Conservation (phyloP, 35 echinoderm and acorn worm genomes). For the Lytechinus variegatus region DNA sequence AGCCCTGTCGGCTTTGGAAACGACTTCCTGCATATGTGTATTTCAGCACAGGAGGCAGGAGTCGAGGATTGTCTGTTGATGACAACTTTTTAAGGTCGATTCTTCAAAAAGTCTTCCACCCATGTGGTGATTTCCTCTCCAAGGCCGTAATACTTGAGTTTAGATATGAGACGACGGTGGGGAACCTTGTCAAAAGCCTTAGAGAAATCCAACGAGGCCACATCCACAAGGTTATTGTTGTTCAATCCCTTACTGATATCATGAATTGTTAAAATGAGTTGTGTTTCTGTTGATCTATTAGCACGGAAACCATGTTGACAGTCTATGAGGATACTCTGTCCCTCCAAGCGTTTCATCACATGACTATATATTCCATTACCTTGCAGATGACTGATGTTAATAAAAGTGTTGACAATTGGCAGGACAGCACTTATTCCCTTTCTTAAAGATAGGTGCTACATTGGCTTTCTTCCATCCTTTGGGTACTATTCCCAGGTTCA, state of each 20-base stretch:
- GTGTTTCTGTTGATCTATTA: slow-evolving; percentile 33
- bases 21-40: no score
- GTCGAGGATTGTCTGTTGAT: neutral
- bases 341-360: slow-evolving; percentile 59
- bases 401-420: slow-evolving; percentile 50
- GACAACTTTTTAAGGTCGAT: neutral
- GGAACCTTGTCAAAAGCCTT: slow-evolving; percentile 60
- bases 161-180: neutral
- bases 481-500: slow-evolving; percentile 19
- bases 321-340: slow-evolving; percentile 46
- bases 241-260: slow-evolving; percentile 14
- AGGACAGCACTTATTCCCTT: neutral
- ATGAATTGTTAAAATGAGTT: slow-evolving; percentile 15
- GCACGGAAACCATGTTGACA: slow-evolving; percentile 67
- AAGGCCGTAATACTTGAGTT: neutral
- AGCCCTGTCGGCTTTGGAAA: no score
- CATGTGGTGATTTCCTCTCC: neutral
- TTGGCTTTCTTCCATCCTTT: slow-evolving; percentile 38
- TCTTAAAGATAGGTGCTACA: slow-evolving; percentile 48
- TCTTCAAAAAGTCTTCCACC: neutral
- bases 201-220: slow-evolving; percentile 39
- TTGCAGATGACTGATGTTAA: slow-evolving; percentile 53
- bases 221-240: neutral
- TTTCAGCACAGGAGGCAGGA: neutral
- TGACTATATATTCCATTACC: slow-evolving; percentile 59